Evolutionary conservation across 2,797 vertebrate genomes (phyloP).

Genomic region (Echiichthys vipera): DNA sequence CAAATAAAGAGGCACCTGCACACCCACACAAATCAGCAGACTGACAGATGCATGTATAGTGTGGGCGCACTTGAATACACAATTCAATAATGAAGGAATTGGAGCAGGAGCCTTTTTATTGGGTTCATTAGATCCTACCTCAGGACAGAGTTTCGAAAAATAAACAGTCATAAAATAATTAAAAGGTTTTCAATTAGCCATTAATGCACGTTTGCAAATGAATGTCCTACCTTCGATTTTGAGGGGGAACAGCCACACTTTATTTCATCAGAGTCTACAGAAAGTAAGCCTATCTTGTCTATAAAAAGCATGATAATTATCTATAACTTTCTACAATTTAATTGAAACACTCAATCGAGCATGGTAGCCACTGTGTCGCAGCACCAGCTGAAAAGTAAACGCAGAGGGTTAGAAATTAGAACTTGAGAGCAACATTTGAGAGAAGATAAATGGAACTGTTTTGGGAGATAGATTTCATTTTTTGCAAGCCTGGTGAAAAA

Average conservation of each 20-base stretch:
- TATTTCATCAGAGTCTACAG: not conserved
- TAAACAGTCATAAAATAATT: slow-evolving; percentile 40
- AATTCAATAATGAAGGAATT: slow-evolving; percentile 38
- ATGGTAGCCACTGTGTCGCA: not conserved
- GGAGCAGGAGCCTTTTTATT: slow-evolving; percentile 49
- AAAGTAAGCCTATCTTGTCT: not conserved
- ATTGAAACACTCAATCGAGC: not conserved
- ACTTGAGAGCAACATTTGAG: not conserved
- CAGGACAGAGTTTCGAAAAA: slow-evolving; percentile 38
- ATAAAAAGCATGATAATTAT: not conserved
- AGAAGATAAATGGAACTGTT: not conserved
- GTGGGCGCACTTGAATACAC: slow-evolving; percentile 33
- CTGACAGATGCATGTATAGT: slow-evolving; percentile 22
- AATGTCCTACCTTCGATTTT: too few relatives aligned
- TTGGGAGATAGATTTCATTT: not conserved
- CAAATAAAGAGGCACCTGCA: slow-evolving; percentile 24
- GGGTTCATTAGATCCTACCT: slow-evolving; percentile 46
- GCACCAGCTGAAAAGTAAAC: not conserved
- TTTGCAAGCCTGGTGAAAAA: not conserved
- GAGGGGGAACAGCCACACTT: not conserved
- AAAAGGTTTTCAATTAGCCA: slow-evolving; percentile 34
- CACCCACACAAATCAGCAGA: slow-evolving; percentile 22
- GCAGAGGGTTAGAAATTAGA: not conserved
- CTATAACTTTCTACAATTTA: not conserved
- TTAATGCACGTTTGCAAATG: slow-evolving; percentile 9